Conservation (phyloP, 2,888 invertebrate genomes). For the Drosophila melanosoma region DNA sequence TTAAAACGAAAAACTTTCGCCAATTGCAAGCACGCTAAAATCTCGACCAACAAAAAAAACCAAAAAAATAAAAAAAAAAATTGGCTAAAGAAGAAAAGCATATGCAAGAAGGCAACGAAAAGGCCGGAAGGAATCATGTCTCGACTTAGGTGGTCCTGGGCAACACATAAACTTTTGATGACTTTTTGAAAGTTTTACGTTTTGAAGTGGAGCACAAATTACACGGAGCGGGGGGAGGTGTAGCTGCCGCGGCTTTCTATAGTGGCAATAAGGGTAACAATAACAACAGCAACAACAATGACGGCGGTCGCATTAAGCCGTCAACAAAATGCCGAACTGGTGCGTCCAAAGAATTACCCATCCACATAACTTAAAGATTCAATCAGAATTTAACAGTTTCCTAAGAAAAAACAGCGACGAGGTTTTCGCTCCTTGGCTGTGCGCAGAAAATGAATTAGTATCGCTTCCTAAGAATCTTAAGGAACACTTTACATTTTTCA, state of each 20-base stretch:
- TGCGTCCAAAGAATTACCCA: constrained; percentile 29
- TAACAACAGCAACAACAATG: constrained; percentile 27
- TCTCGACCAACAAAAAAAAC: background rate
- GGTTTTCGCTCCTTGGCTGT: background rate
- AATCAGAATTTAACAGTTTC: constrained; percentile 24
- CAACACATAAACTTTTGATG: constrained; percentile 74
- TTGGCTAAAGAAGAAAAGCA: constrained; percentile 21
- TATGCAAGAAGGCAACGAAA: constrained; percentile 45
- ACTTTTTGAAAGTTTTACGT: constrained; percentile 74
- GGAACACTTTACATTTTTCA: background rate
- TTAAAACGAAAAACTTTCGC: constrained; percentile 46
- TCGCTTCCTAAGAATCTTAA: background rate
- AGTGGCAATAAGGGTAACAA: constrained; percentile 43
- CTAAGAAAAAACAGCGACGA: background rate
- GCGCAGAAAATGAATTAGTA: background rate
- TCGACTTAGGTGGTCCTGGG: constrained; percentile 60
- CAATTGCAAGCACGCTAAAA: constrained; percentile 31
- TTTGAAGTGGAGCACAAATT: constrained; percentile 68
- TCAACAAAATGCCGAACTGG: constrained; percentile 54
- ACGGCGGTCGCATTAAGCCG: constrained; percentile 33
- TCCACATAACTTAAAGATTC: constrained; percentile 35
- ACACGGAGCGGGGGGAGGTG: constrained; percentile 27
- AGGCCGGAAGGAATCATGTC: constrained; percentile 46
- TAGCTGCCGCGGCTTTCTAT: constrained; percentile 14
- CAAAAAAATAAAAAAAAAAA: background rate